Conservation (phyloP, 2,113 vertebrate genomes). For the Bambusicola thoracicus region DNA sequence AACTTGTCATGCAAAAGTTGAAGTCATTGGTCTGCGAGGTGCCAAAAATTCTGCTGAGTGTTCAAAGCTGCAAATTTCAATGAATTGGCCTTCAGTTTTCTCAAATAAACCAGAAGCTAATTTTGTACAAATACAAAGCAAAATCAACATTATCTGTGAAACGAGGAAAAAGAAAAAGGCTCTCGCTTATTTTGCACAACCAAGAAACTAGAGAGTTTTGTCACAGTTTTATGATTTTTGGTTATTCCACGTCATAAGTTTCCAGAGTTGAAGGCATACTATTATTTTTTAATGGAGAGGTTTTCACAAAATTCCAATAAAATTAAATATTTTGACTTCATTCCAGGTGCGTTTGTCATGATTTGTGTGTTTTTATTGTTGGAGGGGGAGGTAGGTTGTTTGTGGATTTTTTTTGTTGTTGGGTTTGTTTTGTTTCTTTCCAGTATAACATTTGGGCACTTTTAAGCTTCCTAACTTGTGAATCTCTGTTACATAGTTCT, state of each 20-base stretch:
- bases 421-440: background rate
- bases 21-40: background rate
- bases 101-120: background rate
- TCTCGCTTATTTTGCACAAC: background rate
- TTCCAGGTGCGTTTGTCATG: background rate
- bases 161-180: background rate
- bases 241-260: no score
- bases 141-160: background rate
- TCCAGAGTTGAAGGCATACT: background rate
- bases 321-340: background rate
- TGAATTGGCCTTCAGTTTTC: background rate
- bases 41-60: background rate
- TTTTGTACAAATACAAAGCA: background rate
- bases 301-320: background rate
- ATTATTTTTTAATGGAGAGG: background rate
- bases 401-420: background rate
- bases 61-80: background rate
- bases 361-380: fast-evolving
- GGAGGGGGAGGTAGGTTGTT: background rate
- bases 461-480: background rate
- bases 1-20: background rate
- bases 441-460: background rate
- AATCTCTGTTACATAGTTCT: background rate
- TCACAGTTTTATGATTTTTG: no score
- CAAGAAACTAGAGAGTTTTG: background rate